phyloP scores from a whole-genome alignment of 1,140 invertebrate genomes.

The Idris sp. region DNA sequence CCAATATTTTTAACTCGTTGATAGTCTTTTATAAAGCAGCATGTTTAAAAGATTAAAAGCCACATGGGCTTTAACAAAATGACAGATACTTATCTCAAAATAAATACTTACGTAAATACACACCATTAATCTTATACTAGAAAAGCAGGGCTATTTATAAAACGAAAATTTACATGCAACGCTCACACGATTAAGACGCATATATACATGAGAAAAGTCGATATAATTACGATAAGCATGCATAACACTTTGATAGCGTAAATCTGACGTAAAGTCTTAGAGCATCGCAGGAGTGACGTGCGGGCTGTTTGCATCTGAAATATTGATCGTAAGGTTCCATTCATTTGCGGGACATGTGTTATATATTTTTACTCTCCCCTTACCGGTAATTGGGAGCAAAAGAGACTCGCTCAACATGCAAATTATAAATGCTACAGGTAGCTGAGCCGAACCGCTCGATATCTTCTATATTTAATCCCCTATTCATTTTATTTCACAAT shows the following conservation, averaged over 20 bases:
- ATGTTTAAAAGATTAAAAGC: no score
- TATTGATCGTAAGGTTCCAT: conserved; percentile 52
- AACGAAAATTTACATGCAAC: conserved; percentile 15
- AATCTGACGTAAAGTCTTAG: conserved; percentile 43
- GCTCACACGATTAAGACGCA: background rate
- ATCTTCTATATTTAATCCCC: conserved; percentile 66
- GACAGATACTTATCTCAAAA: conserved; percentile 2
- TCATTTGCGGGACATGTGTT: conserved; percentile 50
- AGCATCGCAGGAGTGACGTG: conserved; percentile 34
- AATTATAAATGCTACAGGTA: conserved; percentile 71
- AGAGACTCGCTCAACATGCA: conserved; percentile 62
- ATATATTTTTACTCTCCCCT: conserved; percentile 57
- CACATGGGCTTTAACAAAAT: no score
- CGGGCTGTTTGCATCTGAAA: conserved; percentile 37
- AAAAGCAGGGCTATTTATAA: conserved; percentile 11
- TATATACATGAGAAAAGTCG: no score
- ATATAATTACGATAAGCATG: conserved; percentile 27
- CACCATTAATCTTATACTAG: conserved; percentile 1
- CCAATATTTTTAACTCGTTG: no score
- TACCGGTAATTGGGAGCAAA: conserved; percentile 53
- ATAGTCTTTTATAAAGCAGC: no score
- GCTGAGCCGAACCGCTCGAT: conserved; percentile 65
- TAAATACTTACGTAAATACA: conserved; percentile 16
- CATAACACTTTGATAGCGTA: conserved; percentile 13
- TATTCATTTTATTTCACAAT: conserved; percentile 65